phyloP scores from a whole-genome alignment of 2,797 vertebrate species.

The Percopsis omiscomaycus region DNA sequence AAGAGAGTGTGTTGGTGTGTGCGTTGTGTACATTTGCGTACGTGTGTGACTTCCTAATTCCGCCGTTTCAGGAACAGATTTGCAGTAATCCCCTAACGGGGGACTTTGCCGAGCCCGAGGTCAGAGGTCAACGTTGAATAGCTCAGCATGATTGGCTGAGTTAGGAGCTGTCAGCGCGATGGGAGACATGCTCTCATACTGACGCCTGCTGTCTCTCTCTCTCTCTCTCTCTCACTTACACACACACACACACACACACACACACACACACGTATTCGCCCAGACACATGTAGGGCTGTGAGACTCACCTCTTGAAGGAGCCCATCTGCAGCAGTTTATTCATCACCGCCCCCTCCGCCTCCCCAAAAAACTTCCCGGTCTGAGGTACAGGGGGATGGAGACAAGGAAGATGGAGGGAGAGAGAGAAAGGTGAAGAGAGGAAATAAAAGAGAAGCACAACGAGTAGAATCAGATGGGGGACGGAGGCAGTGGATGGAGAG shows the following conservation, averaged over 20 bases:
- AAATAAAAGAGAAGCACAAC: slow-evolving; percentile 4
- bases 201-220: slow-evolving; percentile 23
- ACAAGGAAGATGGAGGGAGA: slow-evolving; percentile 6
- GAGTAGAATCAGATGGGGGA: too few relatives aligned
- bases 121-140: slow-evolving; percentile 66
- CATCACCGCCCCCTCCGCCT: slow-evolving; percentile 95
- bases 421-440: slow-evolving; percentile 7
- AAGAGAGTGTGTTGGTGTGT: slow-evolving; percentile 19
- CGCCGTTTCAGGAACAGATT: slow-evolving; percentile 70
- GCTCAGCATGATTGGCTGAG: slow-evolving; percentile 61
- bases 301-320: slow-evolving; percentile 92
- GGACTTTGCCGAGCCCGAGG: slow-evolving; percentile 58
- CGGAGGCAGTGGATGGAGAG: neutral
- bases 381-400: slow-evolving; percentile 55
- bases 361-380: slow-evolving; percentile 95
- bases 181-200: slow-evolving; percentile 63
- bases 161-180: slow-evolving; percentile 67
- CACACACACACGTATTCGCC: slow-evolving; percentile 2
- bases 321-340: slow-evolving; percentile 94
- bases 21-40: slow-evolving; percentile 26
- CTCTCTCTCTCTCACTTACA: neutral
- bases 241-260: slow-evolving; percentile 9
- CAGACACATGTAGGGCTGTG: slow-evolving; percentile 25
- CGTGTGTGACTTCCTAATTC: slow-evolving; percentile 48
- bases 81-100: slow-evolving; percentile 70